Conservation (phyloP, 2,113 vertebrate genomes). For the Paramormyrops kingsleyae region DNA sequence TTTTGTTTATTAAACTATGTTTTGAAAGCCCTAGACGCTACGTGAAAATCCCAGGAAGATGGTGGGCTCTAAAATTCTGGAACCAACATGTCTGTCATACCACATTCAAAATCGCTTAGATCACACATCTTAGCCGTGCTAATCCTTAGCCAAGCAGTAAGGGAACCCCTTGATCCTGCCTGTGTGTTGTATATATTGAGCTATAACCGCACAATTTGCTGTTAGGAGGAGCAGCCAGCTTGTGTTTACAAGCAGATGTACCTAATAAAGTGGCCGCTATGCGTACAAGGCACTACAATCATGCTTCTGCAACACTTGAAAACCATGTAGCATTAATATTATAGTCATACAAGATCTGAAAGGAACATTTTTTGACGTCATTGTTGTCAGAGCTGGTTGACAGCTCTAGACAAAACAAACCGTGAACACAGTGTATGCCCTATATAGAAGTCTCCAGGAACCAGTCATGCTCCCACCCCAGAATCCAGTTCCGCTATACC, state of each 20-base stretch:
- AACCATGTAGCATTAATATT: neutral
- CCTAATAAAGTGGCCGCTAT: neutral
- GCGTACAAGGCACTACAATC: neutral
- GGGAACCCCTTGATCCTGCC: neutral
- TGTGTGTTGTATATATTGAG: neutral
- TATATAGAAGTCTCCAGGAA: neutral
- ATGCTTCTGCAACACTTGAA: neutral
- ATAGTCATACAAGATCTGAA: neutral
- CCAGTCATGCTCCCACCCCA: neutral
- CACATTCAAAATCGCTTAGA: neutral
- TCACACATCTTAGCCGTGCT: neutral
- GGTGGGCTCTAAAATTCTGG: neutral
- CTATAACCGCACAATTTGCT: neutral
- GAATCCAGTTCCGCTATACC: neutral
- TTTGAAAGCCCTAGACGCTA: neutral
- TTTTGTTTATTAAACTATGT: neutral
- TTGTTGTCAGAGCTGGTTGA: neutral
- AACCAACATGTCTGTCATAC: neutral
- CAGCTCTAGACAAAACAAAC: neutral
- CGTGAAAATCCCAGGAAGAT: neutral
- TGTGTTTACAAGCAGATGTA: neutral
- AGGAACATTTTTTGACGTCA: neutral
- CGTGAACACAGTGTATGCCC: neutral
- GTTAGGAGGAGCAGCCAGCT: neutral
- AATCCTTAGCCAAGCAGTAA: conserved; percentile 1